phyloP scores from a whole-genome alignment of 2,113 vertebrate genomes.

The Lichenostomus cassidix region DNA sequence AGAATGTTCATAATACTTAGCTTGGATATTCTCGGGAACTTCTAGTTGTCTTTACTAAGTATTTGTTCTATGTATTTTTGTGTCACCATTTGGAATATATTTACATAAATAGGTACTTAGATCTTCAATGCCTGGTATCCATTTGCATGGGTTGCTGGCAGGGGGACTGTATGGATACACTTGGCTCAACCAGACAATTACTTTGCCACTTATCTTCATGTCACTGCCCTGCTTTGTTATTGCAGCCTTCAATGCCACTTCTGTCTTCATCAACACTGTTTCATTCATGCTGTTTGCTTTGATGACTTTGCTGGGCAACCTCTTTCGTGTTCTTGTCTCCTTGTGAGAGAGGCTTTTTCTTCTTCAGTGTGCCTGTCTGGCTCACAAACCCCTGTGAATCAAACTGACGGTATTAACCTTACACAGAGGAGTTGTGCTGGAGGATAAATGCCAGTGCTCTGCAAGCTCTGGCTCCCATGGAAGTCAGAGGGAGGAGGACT shows the following conservation, averaged over 20 bases:
- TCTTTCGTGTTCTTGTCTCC: slow-evolving; percentile 40
- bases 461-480: background rate
- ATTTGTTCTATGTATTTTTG: background rate
- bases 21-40: background rate
- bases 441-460: background rate
- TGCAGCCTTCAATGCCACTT: slow-evolving; percentile 62
- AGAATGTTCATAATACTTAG: background rate
- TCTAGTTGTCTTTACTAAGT: background rate
- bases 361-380: slow-evolving; percentile 14
- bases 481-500: background rate
- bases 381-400: background rate
- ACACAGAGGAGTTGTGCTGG: background rate
- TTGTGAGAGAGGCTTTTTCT: slow-evolving; percentile 38
- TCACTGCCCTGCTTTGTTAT: slow-evolving; percentile 50
- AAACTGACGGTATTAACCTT: background rate
- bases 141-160: slow-evolving; percentile 10
- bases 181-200: slow-evolving; percentile 60
- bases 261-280: slow-evolving; percentile 65
- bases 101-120: slow-evolving; percentile 6
- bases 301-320: slow-evolving; percentile 53
- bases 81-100: background rate
- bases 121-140: background rate
- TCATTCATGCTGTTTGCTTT: slow-evolving; percentile 58
- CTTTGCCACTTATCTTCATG: slow-evolving; percentile 60
- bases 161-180: background rate